Percentiles rank a stretch among this genome's conserved stretches.
phyloP scores from a whole-genome alignment of 2,113 vertebrate species.

The Megalops atlanticus region DNA sequence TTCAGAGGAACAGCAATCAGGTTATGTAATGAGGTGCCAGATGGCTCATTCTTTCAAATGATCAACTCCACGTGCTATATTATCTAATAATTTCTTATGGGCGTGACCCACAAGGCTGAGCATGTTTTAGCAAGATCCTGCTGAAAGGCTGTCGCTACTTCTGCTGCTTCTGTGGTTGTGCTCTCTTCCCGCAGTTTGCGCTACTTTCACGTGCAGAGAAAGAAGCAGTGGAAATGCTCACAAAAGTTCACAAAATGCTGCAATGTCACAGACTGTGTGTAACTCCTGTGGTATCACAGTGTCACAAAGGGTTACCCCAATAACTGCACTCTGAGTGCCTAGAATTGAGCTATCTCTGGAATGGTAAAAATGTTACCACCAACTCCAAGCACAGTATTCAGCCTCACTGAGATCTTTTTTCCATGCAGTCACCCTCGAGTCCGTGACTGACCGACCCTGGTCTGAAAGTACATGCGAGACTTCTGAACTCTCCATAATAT shows the following conservation, averaged over 20 bases:
- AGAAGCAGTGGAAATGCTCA: too few species aligned
- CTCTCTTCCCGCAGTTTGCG: too few species aligned
- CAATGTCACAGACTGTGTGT: not conserved
- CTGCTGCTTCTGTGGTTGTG: not conserved
- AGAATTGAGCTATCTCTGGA: not conserved
- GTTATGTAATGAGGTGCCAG: not conserved
- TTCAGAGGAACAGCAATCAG: not conserved
- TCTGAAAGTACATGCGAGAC: too few species aligned
- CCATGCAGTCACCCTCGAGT: not conserved
- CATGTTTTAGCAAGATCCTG: not conserved
- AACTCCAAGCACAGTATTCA: not conserved
- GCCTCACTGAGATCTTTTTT: not conserved
- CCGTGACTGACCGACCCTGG: not conserved
- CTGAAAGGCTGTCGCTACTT: not conserved
- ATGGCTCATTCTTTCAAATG: slow-evolving; percentile 3
- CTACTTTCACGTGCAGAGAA: too few species aligned
- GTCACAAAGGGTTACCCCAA: not conserved
- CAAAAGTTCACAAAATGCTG: too few species aligned
- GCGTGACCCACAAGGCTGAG: not conserved
- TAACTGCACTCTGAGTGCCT: not conserved
- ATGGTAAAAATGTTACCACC: not conserved
- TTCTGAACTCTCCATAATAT: not conserved
- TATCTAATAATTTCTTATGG: not conserved
- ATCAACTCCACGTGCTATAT: not conserved
- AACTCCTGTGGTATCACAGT: not conserved